Percentiles rank a stretch among this genome's conserved stretches.
These are phyloP conservation scores for Pectinophora gossypiella DNA, from an alignment of 1,140 invertebrate genomes.

Conservation along the genomic window DNA sequence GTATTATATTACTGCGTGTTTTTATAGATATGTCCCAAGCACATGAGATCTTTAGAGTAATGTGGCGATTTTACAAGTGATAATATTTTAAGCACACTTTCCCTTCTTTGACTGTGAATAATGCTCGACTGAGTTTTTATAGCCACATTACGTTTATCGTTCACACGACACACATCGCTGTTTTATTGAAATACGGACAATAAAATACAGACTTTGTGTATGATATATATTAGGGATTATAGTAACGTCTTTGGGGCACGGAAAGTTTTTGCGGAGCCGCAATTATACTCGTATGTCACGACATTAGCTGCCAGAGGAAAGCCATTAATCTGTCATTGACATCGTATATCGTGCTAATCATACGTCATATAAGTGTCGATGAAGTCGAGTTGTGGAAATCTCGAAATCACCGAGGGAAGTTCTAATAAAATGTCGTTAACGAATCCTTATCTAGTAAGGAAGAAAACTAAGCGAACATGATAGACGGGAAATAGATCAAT, in stretches of 20 bases:
- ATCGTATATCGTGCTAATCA: slow-evolving; percentile 8
- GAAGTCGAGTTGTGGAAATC: no score
- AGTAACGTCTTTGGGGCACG: background rate
- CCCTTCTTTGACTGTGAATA: background rate
- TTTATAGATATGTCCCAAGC: no score
- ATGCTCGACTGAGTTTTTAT: background rate
- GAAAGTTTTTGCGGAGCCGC: slow-evolving; percentile 1
- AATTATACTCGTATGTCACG: slow-evolving; percentile 16
- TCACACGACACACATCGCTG: background rate
- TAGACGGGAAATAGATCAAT: slow-evolving; percentile 49
- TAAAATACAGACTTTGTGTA: no score
- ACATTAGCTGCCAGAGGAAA: slow-evolving; percentile 15
- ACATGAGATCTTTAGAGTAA: no score
- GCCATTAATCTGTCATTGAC: slow-evolving; percentile 17
- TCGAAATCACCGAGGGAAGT: no score
- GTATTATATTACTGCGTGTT: no score
- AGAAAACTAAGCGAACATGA: slow-evolving; percentile 5
- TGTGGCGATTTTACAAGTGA: no score
- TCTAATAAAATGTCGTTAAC: no score
- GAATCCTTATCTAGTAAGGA: no score
- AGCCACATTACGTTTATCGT: background rate
- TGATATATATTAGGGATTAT: no score
- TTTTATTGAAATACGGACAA: background rate
- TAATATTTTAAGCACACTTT: background rate
- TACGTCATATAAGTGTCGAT: no score